Base-by-base conservation (phyloP, 2,797 vertebrate species). In the Cirrhinus molitorella region DNA sequence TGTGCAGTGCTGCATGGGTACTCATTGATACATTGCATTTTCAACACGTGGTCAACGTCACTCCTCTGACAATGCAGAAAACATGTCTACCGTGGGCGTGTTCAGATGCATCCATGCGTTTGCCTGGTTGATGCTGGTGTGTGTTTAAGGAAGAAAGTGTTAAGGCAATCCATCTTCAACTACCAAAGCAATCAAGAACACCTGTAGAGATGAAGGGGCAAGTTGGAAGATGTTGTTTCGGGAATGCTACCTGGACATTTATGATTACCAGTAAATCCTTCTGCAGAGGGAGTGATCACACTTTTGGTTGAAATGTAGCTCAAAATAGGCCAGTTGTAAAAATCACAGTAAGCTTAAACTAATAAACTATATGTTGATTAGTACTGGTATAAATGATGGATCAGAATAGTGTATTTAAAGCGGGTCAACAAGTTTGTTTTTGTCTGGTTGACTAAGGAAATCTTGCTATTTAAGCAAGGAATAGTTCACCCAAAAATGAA, bases 41-140 rank as follows among this genome's bases (percentile, higher is more conserved):
- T 16, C 73, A 78, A 19, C 82, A 83, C 82, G 82, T 78, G 81
- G 81, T 71, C 40, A 61, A n/a, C 81, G 51, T 83, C 81, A 83
- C 53, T 51, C 14, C 53, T 83, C 81, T 83, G 82, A 83, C 82
- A 83, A 71, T 71, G 82, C 82, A 78, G 43, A 83, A 83, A 83
- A 49, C 74, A 83, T 70, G 71, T 80, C 40, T 31, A 19, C 61
- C 3, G 77, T 74, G 76, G 45, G 76, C 13, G 78, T 81, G 78
- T 53, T 70, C 75, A 34, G 47, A 61, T 71, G 63, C 66, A 79
- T 55, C 51, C 59, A 51, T 63, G 40, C 28, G 17, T 74, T 47
- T 66, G 47, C 9, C 49, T 80, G 40, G 17, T 43, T 19, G 34
- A n/a, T 65, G 13, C 66, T 21, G 7, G 34, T 71, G 8, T 25